These are phyloP conservation scores for Stenodema calcarata DNA, from an alignment of 2,888 invertebrate species.

Conservation along the genomic window DNA sequence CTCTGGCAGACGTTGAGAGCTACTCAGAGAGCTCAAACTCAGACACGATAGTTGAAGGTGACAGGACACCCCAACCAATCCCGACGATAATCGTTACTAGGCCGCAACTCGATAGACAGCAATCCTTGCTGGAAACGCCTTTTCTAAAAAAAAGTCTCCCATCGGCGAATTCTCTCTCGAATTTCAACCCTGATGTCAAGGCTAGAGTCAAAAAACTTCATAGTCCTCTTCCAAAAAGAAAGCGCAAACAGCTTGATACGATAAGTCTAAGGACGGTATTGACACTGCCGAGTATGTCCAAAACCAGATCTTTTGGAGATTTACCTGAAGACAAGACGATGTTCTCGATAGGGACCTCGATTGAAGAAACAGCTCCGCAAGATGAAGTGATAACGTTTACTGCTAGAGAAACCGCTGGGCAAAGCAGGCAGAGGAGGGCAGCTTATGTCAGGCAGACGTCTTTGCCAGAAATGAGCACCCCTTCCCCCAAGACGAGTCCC, in stretches of 20 bases:
- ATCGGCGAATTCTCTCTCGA: neutral
- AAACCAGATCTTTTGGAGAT: neutral
- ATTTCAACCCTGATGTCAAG: neutral
- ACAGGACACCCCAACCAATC: neutral
- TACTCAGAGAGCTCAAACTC: neutral
- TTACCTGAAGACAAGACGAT: neutral
- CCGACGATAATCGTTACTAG: constrained; percentile 12
- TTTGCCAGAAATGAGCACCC: neutral
- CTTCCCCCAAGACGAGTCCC: neutral
- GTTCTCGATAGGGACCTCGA: neutral
- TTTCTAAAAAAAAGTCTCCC: constrained; percentile 24
- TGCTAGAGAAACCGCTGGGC: neutral
- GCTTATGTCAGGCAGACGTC: neutral
- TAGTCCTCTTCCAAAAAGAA: neutral
- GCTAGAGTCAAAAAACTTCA: neutral
- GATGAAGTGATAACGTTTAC: neutral
- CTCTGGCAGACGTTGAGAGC: constrained; percentile 13
- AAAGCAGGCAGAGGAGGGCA: neutral
- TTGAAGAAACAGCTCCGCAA: neutral
- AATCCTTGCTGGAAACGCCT: constrained; percentile 32
- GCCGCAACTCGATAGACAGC: constrained; percentile 19
- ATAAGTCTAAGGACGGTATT: neutral
- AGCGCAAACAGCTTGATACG: neutral
- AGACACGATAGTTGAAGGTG: neutral
- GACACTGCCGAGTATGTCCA: neutral